Evolutionary conservation across 2,113 vertebrate genomes (phyloP), one percentile per base, ranked within the genome.

Genomic region (Cranoglanis bouderius): DNA sequence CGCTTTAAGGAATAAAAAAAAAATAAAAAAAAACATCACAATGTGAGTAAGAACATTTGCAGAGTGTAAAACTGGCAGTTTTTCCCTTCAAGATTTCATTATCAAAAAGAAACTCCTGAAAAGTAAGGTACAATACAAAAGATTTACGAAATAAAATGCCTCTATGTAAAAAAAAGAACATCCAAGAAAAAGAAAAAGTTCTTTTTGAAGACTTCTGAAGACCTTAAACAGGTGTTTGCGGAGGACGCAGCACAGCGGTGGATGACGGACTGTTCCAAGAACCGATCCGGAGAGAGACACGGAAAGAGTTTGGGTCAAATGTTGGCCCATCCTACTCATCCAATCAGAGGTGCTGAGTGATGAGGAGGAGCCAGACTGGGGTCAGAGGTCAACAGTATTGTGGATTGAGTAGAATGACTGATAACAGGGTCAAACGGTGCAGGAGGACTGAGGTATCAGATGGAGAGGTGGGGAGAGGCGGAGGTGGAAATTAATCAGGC

Each of bases 401-500:
- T 81, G 90, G 67, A 89, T 88, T 88, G 77, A 74, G 53, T 61
- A 0, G 89, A 87, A 90, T 91, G 90, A 91, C 86, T 88, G 90
- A 91, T 91, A 85, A 86, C 14, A 46, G 87, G 84, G 89, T 86
- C 84, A n/a, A 85, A 83, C 19, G 26, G 78, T 59, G 70, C 78
- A 82, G 85, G 87, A 72, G 85, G 75, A 89, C 90, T 87, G 84
- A 83, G 75, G 88, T 61, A 26, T 89, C 59, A 82, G 77, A 87
- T 67, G 61, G 40, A 85, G 53, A 72, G 43, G 26, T n/a, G n/a
- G 49, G 29, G 53, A 63, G 13, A 67, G 38, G 16, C 43, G 83
- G 46, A 67, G 32, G 51, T 87, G 72, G 85, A 89, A 91, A 89
- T 91, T 89, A 91, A 91, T 89, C 88, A 88, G 88, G 77, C 85